These are phyloP conservation scores for Pteropus alecto DNA, from an alignment of 2,113 vertebrate species.

Conservation along the genomic window DNA sequence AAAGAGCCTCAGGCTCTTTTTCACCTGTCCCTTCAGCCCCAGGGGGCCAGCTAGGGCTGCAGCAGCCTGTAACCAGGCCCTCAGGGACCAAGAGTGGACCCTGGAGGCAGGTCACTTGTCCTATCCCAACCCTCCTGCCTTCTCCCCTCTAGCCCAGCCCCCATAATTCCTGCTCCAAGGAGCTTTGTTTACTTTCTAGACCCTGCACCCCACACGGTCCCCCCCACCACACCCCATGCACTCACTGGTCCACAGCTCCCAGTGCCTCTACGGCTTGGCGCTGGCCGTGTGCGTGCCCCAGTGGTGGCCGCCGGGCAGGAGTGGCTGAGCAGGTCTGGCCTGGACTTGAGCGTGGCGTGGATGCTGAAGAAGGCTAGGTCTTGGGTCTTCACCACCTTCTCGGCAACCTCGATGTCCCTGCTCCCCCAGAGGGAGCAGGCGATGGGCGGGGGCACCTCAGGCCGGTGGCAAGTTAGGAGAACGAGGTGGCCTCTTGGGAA, in stretches of 20 bases:
- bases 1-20: neutral
- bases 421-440: constrained; percentile 64
- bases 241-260: constrained; percentile 56
- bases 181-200: neutral
- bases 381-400: constrained; percentile 34
- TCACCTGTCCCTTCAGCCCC: too few species aligned
- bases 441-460: neutral
- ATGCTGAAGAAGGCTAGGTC: constrained; percentile 76
- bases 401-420: constrained; percentile 72
- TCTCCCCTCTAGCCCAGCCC: neutral
- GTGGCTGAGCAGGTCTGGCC: constrained; percentile 52
- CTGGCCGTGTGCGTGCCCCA: neutral
- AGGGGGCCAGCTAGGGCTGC: neutral
- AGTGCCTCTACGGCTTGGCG: neutral
- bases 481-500: neutral
- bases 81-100: neutral
- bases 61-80: neutral
- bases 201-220: too few species aligned
- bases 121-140: neutral
- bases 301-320: neutral
- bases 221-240: fast-evolving
- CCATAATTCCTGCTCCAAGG: neutral
- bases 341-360: constrained; percentile 68
- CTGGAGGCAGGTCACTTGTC: neutral
- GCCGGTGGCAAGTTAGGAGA: neutral